Conservation (phyloP, 2,888 invertebrate genomes). For the Hirtodrosophila histrioides region DNA sequence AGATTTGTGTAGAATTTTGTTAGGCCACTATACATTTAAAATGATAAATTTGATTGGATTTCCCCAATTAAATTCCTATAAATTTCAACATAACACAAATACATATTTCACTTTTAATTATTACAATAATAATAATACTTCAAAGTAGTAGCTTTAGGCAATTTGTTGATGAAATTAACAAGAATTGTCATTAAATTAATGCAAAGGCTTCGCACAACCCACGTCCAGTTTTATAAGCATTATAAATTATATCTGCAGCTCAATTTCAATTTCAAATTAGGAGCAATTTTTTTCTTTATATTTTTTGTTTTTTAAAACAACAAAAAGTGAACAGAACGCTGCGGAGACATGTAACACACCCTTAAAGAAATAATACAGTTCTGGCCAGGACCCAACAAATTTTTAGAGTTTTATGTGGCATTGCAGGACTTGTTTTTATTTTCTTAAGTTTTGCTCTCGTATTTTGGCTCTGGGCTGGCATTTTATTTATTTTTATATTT, state of each 20-base stretch:
- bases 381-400: slow-evolving; percentile 2
- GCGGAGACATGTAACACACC: slow-evolving; percentile 28
- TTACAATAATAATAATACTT: too few species aligned
- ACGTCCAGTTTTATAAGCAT: slow-evolving; percentile 23
- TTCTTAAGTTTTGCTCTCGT: slow-evolving; percentile 1
- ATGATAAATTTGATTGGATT: too few species aligned
- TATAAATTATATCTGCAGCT: slow-evolving; percentile 42
- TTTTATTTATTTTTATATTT: slow-evolving; percentile 15
- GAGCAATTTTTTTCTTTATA: slow-evolving; percentile 21
- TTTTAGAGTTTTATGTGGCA: slow-evolving; percentile 17
- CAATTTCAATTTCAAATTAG: slow-evolving; percentile 47
- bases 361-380: slow-evolving; percentile 4
- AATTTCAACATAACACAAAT: too few species aligned
- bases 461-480: slow-evolving; percentile 22
- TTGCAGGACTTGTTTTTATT: slow-evolving; percentile 1
- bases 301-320: slow-evolving; percentile 5
- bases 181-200: neutral
- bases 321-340: slow-evolving; percentile 1
- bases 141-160: too few species aligned
- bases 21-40: too few species aligned
- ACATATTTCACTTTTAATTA: too few species aligned
- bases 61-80: too few species aligned
- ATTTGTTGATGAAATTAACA: neutral
- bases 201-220: slow-evolving; percentile 19
- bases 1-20: too few species aligned